Evolutionary conservation across 1,140 invertebrate genomes (phyloP).

Genomic region (Leptinotarsa lineolata): DNA sequence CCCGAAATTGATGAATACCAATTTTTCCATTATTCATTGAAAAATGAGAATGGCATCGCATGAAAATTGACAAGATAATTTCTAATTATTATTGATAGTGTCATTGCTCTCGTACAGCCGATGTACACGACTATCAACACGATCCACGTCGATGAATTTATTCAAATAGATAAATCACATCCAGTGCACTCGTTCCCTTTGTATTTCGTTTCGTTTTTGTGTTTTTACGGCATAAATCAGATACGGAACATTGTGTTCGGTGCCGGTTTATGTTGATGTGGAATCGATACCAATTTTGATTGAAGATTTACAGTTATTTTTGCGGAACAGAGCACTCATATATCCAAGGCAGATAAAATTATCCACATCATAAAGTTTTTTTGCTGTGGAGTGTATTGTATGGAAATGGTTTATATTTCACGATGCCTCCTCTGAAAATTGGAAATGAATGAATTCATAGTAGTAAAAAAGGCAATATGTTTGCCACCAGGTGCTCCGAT

Average conservation of each 20-base stretch:
- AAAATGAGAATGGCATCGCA: too few species aligned
- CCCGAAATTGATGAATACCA: too few species aligned
- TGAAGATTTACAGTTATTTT: conserved; percentile 26
- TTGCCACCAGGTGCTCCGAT: too few species aligned
- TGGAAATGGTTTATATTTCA: background rate
- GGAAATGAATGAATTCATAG: too few species aligned
- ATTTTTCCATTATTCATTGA: too few species aligned
- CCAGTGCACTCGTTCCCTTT: conserved; percentile 23
- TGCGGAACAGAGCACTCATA: conserved; percentile 11
- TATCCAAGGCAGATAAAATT: conserved; percentile 12
- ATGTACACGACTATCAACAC: conserved; percentile 18
- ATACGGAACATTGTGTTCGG: conserved; percentile 27
- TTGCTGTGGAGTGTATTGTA: conserved; percentile 5
- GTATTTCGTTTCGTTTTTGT: conserved; percentile 24
- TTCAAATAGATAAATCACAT: conserved; percentile 27
- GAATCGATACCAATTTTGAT: conserved; percentile 28
- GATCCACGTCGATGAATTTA: conserved; percentile 18
- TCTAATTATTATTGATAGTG: too few species aligned
- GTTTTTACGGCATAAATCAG: conserved; percentile 26
- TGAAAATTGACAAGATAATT: too few species aligned
- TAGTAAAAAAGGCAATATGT: too few species aligned
- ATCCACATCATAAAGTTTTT: conserved; percentile 25
- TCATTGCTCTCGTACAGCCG: background rate
- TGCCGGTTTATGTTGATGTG: conserved; percentile 26
- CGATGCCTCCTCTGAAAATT: background rate